Conservation (phyloP, 2,113 vertebrate species). For the Cinclus cinclus region DNA sequence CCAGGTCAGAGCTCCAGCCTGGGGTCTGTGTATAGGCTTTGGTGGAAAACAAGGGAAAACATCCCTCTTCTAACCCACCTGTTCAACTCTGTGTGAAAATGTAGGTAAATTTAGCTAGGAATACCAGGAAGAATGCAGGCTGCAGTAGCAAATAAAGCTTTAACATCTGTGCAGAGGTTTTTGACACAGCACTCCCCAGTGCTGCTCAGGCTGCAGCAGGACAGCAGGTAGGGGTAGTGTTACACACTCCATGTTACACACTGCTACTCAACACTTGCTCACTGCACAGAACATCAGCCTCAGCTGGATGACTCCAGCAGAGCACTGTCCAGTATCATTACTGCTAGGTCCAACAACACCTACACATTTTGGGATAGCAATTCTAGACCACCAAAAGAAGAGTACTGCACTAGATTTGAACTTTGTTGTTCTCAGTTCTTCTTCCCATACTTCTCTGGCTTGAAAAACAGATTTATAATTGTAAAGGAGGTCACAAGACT, state of each 20-base stretch:
- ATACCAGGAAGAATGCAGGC: neutral
- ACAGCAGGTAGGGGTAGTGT: fast-evolving
- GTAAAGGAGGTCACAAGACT: neutral
- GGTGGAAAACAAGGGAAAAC: neutral
- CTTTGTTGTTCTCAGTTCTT: neutral
- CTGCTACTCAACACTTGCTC: neutral
- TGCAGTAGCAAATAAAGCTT: neutral
- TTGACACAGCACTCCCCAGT: fast-evolving
- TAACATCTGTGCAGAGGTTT: fast-evolving
- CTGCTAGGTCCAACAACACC: neutral
- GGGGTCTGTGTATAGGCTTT: neutral
- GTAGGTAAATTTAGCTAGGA: neutral
- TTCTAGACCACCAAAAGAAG: neutral
- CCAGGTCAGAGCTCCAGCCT: neutral
- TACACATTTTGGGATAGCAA: neutral
- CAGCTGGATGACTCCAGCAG: neutral
- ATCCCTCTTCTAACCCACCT: neutral
- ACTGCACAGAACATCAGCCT: neutral
- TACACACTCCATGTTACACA: fast-evolving
- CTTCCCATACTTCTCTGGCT: neutral
- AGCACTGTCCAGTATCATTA: too few species aligned
- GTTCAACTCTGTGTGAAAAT: neutral
- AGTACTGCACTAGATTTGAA: neutral
- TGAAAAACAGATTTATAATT: neutral
- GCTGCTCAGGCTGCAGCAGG: fast-evolving